Base-by-base conservation (phyloP, 2,113 vertebrate species). In the Xyliphius kryptos region DNA sequence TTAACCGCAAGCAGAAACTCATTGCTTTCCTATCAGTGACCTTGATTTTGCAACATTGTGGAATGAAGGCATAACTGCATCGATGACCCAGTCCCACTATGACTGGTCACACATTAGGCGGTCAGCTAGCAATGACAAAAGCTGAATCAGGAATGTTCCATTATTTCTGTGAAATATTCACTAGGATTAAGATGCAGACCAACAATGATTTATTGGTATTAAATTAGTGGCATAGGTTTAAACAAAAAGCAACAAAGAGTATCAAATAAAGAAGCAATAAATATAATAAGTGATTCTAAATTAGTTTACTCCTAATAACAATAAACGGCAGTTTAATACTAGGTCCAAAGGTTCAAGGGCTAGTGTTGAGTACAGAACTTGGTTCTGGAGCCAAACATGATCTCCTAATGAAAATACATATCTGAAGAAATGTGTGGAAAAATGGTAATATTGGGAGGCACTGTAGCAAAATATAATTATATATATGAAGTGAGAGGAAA, bases 221-320 rank as follows among this genome's bases (percentile, higher is more conserved):
- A 46, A 38, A 38, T 57, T 56, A 32, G 48, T 44, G 46, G 60
- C 22, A 63, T n/a, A n/a, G n/a, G n/a, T n/a, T n/a, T n/a, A 20
- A 48, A 41, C 51, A 44, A 52, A 51, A 65, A 49, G 55, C n/a
- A 59, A 37, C 20, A 40, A 63, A 67, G 38, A 10, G 38, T 36
- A 40, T 20, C 47, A 64, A 61, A 41, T 40, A 54, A 43, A 59
- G 47, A 65, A 72, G 70, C 59, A 74, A 71, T 74, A 69, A 63
- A 8, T 22, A 14, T 22, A 37, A 62, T 1, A 14, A 38, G 52
- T 19, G 40, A 32, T 20, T 68, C 21, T 13, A 50, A 41, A 61
- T 19, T 22, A 44, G 16, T 44, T 51, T 15, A 56, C 16, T 60
- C 43, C 38, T 54, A 52, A 48, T 5, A 61, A 38, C 40, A 62